Base-by-base conservation (phyloP, 2,797 vertebrate species). In the Manis pentadactyla region DNA sequence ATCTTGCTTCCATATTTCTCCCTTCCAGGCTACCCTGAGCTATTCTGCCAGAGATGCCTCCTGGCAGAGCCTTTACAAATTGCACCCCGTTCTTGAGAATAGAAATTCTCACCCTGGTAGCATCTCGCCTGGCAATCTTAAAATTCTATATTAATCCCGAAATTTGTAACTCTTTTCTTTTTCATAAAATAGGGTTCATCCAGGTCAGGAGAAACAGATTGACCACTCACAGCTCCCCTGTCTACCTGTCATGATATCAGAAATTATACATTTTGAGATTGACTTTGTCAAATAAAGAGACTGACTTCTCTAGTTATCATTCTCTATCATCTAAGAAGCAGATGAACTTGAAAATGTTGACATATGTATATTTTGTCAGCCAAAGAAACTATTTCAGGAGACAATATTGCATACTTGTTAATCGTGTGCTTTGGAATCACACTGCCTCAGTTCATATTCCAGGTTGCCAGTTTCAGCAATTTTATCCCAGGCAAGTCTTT, bases 301-400 rank as follows among this genome's bases (percentile, higher is more conserved):
- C 59, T 87, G 79, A 77, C 61, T 97, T 94, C 6, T 66, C 29
- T 59, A 71, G 82, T 83, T 97, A 94, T 77, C 61, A 88, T 78
- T 96, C 97, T 81, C 87, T 11, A 46, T 46, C 46, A 46, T 46
- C 46, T 93, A 78, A 93, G 96, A 96, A 95, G 78, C 68, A 92
- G 42, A 97, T 90, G 85, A 96, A 87, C 71, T 95, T 81, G 74
- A 84, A 96, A 95, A 81, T 69, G 84, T 95, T 96, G 94, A 93
- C 96, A 97, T 96, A 97, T 97, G 94, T 77, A 63, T 95, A 86
- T 96, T 95, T 96, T 96, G 79, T 82, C 90, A 97, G 94, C 96
- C 97, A 97, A 95, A 94, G 92, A 93, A 91, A 68, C 61, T 97
- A 96, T 98, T 97, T 97, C 39, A 71, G 91, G 93, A 97, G 51